phyloP scores from a whole-genome alignment of 2,113 vertebrate species.

The Hirundichthys speculiger region DNA sequence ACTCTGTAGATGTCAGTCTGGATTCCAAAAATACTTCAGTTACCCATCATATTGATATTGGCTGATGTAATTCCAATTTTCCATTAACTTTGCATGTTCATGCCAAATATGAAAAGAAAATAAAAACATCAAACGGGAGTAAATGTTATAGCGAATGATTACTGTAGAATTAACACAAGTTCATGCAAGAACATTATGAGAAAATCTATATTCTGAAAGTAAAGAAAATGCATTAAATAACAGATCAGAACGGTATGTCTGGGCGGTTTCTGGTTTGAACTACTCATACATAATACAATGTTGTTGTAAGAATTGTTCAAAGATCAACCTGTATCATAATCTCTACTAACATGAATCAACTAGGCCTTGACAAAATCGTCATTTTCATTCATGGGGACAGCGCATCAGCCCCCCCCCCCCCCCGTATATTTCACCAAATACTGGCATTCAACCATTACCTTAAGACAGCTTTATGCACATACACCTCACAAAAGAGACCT shows the following conservation, averaged over 20 bases:
- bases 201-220: no score
- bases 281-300: not conserved
- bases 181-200: no score
- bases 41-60: not conserved
- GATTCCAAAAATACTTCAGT: no score
- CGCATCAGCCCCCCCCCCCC: not conserved
- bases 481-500: no score
- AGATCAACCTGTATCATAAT: not conserved
- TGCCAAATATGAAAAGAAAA: not conserved
- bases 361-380: conserved; percentile 30
- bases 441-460: not conserved
- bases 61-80: not conserved
- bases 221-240: not conserved
- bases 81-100: not conserved
- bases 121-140: not conserved
- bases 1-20: no score
- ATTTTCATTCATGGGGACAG: conserved; percentile 41
- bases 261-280: not conserved
- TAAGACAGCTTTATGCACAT: fast-evolving
- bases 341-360: conserved; percentile 5
- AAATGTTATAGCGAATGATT: not conserved
- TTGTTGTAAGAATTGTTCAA: not conserved
- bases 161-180: no score
- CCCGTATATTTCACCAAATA: not conserved
- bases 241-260: not conserved